A percentile compares a stretch with the other conserved stretches of the same genome.
phyloP scores from a whole-genome alignment of 1,140 invertebrate genomes.

The Pseudomyrmex sp. region DNA sequence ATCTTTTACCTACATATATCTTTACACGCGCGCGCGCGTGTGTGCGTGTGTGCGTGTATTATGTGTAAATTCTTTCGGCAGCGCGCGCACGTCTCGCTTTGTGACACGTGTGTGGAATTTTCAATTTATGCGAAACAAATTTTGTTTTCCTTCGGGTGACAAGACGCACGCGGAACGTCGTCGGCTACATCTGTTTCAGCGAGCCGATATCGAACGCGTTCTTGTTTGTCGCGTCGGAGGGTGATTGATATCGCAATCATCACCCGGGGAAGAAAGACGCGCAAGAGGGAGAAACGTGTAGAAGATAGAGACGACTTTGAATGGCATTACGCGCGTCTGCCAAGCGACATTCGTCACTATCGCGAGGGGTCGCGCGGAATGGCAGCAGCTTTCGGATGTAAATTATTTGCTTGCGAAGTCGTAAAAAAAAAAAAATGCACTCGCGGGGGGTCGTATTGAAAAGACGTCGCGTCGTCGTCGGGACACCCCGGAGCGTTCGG shows the following conservation, averaged over 20 bases:
- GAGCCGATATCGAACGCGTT: constrained; percentile 35
- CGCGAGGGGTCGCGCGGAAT: constrained; percentile 18
- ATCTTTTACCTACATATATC: background rate
- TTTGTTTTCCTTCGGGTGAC: background rate
- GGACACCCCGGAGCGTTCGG: constrained; percentile 30
- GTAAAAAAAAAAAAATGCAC: constrained; percentile 62
- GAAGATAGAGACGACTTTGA: constrained; percentile 56
- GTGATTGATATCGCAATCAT: constrained; percentile 58
- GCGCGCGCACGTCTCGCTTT: background rate
- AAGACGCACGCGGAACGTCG: background rate
- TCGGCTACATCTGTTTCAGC: constrained; percentile 10
- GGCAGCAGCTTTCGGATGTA: constrained; percentile 45
- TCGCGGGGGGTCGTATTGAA: constrained; percentile 19
- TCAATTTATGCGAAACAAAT: background rate
- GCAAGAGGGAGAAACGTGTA: constrained; percentile 5
- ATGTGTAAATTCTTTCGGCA: background rate
- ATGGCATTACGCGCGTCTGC: constrained; percentile 49
- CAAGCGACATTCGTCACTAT: constrained; percentile 59
- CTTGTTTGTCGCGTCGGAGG: constrained; percentile 11
- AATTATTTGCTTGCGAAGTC: constrained; percentile 68
- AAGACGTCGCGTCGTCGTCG: background rate
- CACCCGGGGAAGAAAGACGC: constrained; percentile 28
- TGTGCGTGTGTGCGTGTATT: background rate
- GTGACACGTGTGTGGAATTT: constrained; percentile 1
- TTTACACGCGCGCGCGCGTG: background rate